Conservation (phyloP, 2,888 invertebrate species). For the Aelia acuminata region DNA sequence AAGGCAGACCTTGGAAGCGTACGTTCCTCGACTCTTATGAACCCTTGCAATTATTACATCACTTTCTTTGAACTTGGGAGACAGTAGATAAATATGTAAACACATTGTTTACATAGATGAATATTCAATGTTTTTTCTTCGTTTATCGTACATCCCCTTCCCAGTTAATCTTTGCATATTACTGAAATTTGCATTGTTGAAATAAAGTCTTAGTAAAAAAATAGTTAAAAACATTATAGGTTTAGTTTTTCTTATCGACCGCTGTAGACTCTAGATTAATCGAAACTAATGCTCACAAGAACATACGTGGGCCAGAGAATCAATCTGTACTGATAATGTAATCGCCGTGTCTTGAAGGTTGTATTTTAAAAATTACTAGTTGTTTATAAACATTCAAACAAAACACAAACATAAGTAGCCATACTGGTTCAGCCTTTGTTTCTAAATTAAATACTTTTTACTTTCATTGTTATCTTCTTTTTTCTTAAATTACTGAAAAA, state of each 20-base stretch:
- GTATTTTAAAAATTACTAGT: background rate
- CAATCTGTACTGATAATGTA: background rate
- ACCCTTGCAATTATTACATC: background rate
- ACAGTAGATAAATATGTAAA: slow-evolving; percentile 4
- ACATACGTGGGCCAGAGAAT: background rate
- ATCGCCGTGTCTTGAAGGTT: background rate
- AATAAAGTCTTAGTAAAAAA: background rate
- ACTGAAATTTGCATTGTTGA: background rate
- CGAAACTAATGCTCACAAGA: background rate
- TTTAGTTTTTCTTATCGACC: background rate
- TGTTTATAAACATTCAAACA: background rate
- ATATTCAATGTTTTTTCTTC: background rate
- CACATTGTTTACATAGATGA: background rate
- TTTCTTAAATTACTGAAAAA: no score
- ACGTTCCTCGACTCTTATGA: background rate
- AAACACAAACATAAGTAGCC: background rate
- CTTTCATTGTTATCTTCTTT: no score
- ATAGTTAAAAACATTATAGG: no score
- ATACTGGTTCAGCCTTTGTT: no score
- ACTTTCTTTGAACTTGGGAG: slow-evolving; percentile 23
- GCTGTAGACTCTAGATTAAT: background rate
- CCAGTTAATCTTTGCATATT: background rate
- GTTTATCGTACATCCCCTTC: background rate
- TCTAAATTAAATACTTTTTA: no score
- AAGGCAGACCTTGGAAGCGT: background rate